Evolutionary conservation across 2,113 vertebrate genomes (phyloP), one percentile per base, ranked within the genome.

Genomic region (Podocnemis expansa): DNA sequence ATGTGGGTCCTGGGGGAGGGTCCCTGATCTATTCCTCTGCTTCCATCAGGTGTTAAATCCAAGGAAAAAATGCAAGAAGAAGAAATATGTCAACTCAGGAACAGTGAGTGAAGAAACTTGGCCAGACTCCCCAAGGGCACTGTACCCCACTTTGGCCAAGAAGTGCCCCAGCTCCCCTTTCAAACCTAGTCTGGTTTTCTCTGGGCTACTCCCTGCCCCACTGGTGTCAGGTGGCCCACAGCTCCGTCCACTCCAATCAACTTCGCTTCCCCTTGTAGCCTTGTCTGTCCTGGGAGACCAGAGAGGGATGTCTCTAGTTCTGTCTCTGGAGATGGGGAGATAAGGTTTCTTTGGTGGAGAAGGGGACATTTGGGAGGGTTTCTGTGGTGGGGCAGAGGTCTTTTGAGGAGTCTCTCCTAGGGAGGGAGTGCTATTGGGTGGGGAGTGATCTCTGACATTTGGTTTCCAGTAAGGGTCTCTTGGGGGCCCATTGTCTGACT

Each of bases 51-150:
- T 99, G 90, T 98, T 99, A 96, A 99, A 99, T 97, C 99, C 99
- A 52, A 99, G 99, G 97, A 99, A 99, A 98, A 99, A 99, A 97
- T 99, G 99, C 95, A 99, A 99, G 97, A 99, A 99, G 98, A 99
- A 99, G 98, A 99, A 99, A 98, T 99, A 99, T 0, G 97, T 99
- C 88, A 99, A 99, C 96, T 99, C 99, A 0, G 99, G 99, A 93
- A 99, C 99, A 0, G 99, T 99, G 97, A 99, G 99, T 98, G 47
- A 56, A 54, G 47, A 56, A 54, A 78, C 88, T 27, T 27, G 41
- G 29, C 3, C 29, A 29, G 7, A 16, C 34, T 31, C 31, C 31
- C 60, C 17, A 5, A n/a, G 60, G 31, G 60, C 51, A 63, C 16
- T 19, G 11, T 6, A 12, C 67, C 7, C 67, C n/a, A 14, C 31